Base-by-base conservation (phyloP, 2,113 vertebrate species). In the Turdus rufiventris region DNA sequence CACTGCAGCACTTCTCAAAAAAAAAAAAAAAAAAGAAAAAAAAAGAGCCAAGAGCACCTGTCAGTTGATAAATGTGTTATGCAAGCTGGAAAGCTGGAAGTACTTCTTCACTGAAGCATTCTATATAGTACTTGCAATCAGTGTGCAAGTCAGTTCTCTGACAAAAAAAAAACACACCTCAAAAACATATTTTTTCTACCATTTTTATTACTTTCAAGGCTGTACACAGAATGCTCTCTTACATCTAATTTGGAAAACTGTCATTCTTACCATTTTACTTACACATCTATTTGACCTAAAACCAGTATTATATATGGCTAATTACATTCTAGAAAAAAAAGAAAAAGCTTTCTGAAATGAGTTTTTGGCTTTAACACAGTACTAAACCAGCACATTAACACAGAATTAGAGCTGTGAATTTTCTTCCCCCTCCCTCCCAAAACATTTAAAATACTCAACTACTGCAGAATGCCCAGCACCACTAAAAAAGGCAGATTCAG, bases 341-440 rank as follows among this genome's bases (percentile, higher is more conserved):
- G 36, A 25, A 53, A 15, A 48, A 24, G 6, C 17, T 24, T 10
- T 24, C 31, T 10, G n/a, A 75, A 65, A 74, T 12, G 4, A 16
- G 2, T 72, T 61, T 70, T 26, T 17, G 48, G 43, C 7, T 26
- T 50, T 14, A 43, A 45, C 17, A 36, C 13, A 33, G 4, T 34
- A 81, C 47, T 25, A 60, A 74, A 63, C 5, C 5, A 2, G 33
- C 24, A 60, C 12, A 34, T 40, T 25, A 71, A 38, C 9, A 43
- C 0, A 70, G 29, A 62, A 45, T 34, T 45, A 5, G 3, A 82
- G 18, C 6, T 51, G 6, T 23, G 15, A 71, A 10, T 9, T 38
- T 36, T 36, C 43, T 68, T 23, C 4, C 28, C 15, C 2, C 8
- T 13, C 7, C 2, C 8, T 3, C 6, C 11, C 3, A 3, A 13